Evolutionary conservation across 2,113 vertebrate species (phyloP), one percentile per base, ranked within the genome.

Genomic region (Oryzias javanicus): DNA sequence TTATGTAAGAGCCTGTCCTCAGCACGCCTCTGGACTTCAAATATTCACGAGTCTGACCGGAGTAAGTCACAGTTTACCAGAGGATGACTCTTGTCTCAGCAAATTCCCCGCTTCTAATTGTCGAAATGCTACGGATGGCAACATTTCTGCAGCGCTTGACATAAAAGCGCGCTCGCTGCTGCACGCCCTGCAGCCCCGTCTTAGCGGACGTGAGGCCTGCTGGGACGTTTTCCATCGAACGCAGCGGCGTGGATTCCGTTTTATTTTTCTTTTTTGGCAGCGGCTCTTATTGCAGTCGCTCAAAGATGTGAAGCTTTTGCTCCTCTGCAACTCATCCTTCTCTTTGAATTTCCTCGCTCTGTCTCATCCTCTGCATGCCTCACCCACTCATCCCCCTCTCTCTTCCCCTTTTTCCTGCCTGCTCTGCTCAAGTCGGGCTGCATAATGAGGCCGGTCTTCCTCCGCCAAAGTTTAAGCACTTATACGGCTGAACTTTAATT

Each of bases 231-330:
- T 80, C 74, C 78, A 60, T 83, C 72, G 75, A 69, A 67, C 70
- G 63, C 49, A 20, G 61, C 55, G 67, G 77, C 25, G 75, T 52
- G 40, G 63, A 81, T 80, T 80, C 69, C 27, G 67, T 60, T 72
- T 77, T 40, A 46, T 74, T 76, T 81, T 74, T 79, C 40, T 50
- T 76, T 50, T 76, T 78, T 83, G 81, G 84, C 79, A 78, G 65
- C 40, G 44, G 50, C 76, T 79, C 75, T 78, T 81, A 81, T 78
- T 82, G 83, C 83, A 84, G 85, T 83, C 76, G 79, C 81, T 87
- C 67, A 60, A 35, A 78, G 73, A 82, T 47, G 57, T 76, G 73
- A 75, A 62, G 77, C 77, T 76, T 80, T 78, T 75, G 63, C 84
- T 82, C 65, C 52, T 77, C 59, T 79, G 74, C 60, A 64, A 58